Conservation (phyloP, 2,113 vertebrate genomes). For the Limanda limanda region DNA sequence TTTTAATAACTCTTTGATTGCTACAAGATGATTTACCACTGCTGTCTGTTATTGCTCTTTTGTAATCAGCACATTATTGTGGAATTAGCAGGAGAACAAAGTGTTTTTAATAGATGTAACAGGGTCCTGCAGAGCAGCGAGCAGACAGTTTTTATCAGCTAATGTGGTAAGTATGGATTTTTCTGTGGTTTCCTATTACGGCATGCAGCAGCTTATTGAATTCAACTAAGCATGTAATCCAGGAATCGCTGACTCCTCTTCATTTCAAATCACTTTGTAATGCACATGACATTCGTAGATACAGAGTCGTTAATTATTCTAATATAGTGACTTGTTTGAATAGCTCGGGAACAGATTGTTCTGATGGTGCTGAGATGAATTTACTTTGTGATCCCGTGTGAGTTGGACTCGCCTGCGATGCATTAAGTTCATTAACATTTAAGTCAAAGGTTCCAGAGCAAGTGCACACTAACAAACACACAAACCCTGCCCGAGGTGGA, state of each 20-base stretch:
- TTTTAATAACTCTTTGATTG: conserved; percentile 63
- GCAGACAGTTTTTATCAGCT: conserved; percentile 74
- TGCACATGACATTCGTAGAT: conserved; percentile 68
- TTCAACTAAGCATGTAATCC: conserved; percentile 75
- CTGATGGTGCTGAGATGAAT: conserved; percentile 33
- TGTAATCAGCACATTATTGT: conserved; percentile 60
- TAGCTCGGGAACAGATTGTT: conserved; percentile 57
- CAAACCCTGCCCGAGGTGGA: neutral
- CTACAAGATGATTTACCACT: conserved; percentile 43
- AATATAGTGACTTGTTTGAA: conserved; percentile 61
- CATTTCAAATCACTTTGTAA: conserved; percentile 71
- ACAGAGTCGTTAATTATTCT: conserved; percentile 67
- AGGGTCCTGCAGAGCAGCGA: conserved; percentile 57
- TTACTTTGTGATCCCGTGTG: conserved; percentile 30
- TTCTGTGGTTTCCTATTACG: conserved; percentile 74
- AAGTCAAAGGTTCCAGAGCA: conserved; percentile 16
- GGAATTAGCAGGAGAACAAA: conserved; percentile 53
- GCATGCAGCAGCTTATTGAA: conserved; percentile 65
- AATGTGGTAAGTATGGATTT: conserved; percentile 76
- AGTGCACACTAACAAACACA: neutral
- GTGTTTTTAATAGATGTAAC: conserved; percentile 70
- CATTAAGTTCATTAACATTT: conserved; percentile 49
- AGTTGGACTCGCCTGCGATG: conserved; percentile 28
- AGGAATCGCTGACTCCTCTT: conserved; percentile 69
- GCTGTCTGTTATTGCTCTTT: conserved; percentile 45